phyloP scores from a whole-genome alignment of 2,797 vertebrate genomes.

The Melopsittacus undulatus region DNA sequence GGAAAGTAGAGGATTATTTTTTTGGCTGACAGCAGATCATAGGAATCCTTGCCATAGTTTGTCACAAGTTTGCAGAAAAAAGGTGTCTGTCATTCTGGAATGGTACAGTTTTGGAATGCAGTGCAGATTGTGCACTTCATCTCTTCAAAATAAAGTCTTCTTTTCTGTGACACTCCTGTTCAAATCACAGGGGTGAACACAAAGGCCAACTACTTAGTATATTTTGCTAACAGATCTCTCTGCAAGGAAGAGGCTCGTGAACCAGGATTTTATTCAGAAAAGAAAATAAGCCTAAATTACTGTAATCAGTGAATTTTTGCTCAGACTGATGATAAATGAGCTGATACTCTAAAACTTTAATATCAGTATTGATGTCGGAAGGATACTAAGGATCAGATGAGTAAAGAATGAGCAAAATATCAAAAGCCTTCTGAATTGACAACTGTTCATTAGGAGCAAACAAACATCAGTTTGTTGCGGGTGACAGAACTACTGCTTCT shows the following conservation, averaged over 20 bases:
- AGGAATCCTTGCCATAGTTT: neutral
- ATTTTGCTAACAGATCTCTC: neutral
- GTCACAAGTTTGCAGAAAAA: neutral
- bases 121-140: neutral
- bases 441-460: neutral
- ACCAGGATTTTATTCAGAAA: neutral
- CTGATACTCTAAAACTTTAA: neutral
- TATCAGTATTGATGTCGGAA: neutral
- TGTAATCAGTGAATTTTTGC: neutral
- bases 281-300: slow-evolving; percentile 7
- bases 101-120: neutral
- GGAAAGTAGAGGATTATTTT: neutral
- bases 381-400: neutral
- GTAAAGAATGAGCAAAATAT: neutral
- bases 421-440: neutral
- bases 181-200: neutral
- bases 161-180: neutral
- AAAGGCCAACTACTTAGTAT: neutral
- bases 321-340: neutral
- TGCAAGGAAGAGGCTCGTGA: neutral
- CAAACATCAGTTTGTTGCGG: neutral
- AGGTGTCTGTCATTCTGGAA: neutral
- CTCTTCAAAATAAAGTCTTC: neutral
- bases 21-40: neutral
- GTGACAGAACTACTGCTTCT: neutral